phyloP scores from a whole-genome alignment of 30 jellyfish, hydroid and myxozoan genomes.

The Aurelia aurita region DNA sequence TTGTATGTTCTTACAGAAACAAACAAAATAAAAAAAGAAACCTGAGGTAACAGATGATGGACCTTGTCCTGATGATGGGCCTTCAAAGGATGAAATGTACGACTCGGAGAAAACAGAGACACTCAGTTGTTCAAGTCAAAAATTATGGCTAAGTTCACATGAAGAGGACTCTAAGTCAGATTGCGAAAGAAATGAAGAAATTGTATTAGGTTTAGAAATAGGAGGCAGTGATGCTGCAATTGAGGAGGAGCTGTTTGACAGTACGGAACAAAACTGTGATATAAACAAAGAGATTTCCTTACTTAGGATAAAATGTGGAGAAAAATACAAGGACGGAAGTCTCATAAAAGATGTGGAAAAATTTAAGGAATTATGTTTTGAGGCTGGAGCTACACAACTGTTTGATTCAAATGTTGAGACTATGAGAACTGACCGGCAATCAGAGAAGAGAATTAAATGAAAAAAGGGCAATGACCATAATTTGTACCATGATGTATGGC shows the following conservation, averaged over 20 bases:
- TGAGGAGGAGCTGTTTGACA: too few relatives aligned
- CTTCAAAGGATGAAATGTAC: not conserved
- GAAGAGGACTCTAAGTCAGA: not conserved
- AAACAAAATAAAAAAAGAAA: too few relatives aligned
- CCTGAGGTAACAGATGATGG: not conserved
- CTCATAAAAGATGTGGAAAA: not conserved
- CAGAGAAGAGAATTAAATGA: not conserved
- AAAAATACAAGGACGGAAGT: not conserved
- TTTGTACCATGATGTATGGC: too few relatives aligned
- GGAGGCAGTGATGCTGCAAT: too few relatives aligned
- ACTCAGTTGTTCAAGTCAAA: constrained; percentile 14
- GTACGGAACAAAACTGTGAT: not conserved
- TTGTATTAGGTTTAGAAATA: too few relatives aligned
- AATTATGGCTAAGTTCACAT: constrained; percentile 10
- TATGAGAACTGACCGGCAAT: too few relatives aligned
- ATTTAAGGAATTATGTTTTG: too few relatives aligned
- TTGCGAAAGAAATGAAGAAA: too few relatives aligned
- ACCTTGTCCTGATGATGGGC: constrained; percentile 2
- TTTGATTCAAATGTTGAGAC: too few relatives aligned
- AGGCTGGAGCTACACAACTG: too few relatives aligned
- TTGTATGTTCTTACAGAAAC: too few relatives aligned
- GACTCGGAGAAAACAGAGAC: constrained; percentile 22
- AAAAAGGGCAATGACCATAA: too few relatives aligned
- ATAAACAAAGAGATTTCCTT: not conserved
- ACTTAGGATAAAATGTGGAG: constrained; percentile 1